These are phyloP conservation scores for Papilio protenor DNA, from an alignment of 2,888 invertebrate genomes.

Conservation along the genomic window DNA sequence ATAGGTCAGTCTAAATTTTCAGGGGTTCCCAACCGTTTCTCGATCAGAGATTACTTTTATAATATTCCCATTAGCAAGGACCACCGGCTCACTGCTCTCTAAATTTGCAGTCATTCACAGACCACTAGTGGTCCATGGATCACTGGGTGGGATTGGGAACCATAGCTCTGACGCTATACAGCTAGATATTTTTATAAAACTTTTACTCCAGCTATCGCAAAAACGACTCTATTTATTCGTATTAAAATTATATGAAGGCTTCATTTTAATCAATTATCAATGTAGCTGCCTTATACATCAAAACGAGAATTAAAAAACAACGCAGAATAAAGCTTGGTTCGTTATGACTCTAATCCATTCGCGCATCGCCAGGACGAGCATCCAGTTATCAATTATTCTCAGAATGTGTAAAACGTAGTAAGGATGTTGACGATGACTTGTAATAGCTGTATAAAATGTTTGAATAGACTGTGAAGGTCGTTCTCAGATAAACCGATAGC, in stretches of 20 bases:
- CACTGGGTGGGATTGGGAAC: no score
- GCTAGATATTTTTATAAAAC: neutral
- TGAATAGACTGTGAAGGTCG: constrained; percentile 34
- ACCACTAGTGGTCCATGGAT: no score
- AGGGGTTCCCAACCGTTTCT: no score
- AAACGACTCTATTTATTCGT: neutral
- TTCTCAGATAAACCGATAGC: constrained; percentile 31
- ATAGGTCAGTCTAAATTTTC: neutral
- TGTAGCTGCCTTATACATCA: no score
- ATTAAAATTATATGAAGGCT: neutral
- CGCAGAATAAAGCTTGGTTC: neutral
- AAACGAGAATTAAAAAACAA: neutral
- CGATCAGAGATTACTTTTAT: no score
- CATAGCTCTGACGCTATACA: no score
- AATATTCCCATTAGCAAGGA: no score
- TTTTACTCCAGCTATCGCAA: neutral
- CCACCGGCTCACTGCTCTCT: no score
- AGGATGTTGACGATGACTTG: constrained; percentile 27
- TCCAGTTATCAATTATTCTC: constrained; percentile 1
- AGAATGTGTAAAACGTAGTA: constrained; percentile 11
- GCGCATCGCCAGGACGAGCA: neutral
- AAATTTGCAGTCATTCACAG: no score
- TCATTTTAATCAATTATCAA: neutral
- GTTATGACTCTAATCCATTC: neutral
- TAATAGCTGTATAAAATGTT: constrained; percentile 33